Base-by-base conservation (phyloP, 2,797 vertebrate genomes). In the Sebastes itinus region DNA sequence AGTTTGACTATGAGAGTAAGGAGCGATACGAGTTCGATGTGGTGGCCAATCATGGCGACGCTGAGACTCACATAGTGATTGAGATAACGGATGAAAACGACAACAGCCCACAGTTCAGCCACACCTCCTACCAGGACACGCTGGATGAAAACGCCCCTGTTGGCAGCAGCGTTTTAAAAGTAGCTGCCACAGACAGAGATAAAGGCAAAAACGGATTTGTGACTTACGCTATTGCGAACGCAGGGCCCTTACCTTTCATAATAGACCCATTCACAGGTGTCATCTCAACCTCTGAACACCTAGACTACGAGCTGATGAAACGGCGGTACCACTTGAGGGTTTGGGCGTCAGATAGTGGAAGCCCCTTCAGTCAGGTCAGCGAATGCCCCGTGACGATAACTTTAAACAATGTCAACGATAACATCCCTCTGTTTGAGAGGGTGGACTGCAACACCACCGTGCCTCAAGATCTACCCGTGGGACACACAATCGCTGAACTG, bases 231-330 rank as follows among this genome's bases (percentile, higher is more conserved):
- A 96, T 99, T 56, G 94, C 95, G 54, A 96, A 95, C 72, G 90
- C 96, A 4, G 95, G 91, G 61, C 87, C 87, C 0, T 78, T 96
- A 55, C 98, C 99, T 1, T 99, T 99, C 80, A 90, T 92, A 16
- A 97, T 99, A 7, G 96, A 99, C 59, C 96, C 97, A 1, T 96
- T 98, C 61, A 96, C 95, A 6, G 99, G 98, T 0, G 72, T 96
- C 61, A 97, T 99, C 89, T 96, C 95, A 4, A 98, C 97, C 54
- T 94, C 96, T 0, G 96, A 96, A 78, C 94, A 96, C 27, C 92
- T 99, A 90, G 98, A 99, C 89, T 99, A 99, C 16, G 99, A 99
- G 89, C 92, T 98, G 74, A 98, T 98, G 97, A 97, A 96, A 77
- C 95, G 99, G 7, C 94, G 96, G 88, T 99, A 98, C 82, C 95